Base-by-base conservation (phyloP, 2,888 invertebrate species). In the Plagodis pulveraria region DNA sequence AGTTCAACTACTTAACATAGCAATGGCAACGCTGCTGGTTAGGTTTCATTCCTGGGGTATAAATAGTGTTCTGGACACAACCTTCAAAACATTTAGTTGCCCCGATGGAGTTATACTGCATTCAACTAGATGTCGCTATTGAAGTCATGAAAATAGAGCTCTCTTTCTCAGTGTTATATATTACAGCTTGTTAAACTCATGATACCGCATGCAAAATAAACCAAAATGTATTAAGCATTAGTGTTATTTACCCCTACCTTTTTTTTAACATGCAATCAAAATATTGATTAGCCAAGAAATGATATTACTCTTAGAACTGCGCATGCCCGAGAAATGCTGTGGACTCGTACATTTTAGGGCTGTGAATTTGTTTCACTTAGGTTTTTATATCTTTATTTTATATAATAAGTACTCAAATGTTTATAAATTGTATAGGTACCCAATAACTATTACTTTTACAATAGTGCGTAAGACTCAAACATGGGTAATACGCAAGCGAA, bases 401-500 rank as follows among this genome's bases (percentile, higher is more conserved):
- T n/a, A 42, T 50, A 59, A 50, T 54, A 2, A 22, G 22, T 2
- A 22, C 42, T 48, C 41, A 57, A 72, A 51, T 34, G 7, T 51
- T 42, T 40, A 40, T 42, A n/a, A n/a, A 41, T 53, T 45, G 33
- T 53, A 49, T 0, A 50, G 36, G 10, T 35, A 11, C 22, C 40
- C 12, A 6, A 36, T 5, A 47, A 35, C 35, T 32, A 32, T 12
- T 48, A 47, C 12, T 9, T 7, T 48, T 43, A 53, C 9, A 10
- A 46, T 43, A 57, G 58, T 50, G 48, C 10, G 12, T 57, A 58
- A 51, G 11, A 36, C 12, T 43, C 52, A 38, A 66, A 46, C 67
- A 94, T 94, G 94, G 94, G 94, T 12, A 94, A 94, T 70, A 88
- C 79, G 65, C 94, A 94, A 80, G 77, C 91, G 35, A 90, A 91